Conservation (phyloP, 2,797 vertebrate species). For the Perodicticus potto region DNA sequence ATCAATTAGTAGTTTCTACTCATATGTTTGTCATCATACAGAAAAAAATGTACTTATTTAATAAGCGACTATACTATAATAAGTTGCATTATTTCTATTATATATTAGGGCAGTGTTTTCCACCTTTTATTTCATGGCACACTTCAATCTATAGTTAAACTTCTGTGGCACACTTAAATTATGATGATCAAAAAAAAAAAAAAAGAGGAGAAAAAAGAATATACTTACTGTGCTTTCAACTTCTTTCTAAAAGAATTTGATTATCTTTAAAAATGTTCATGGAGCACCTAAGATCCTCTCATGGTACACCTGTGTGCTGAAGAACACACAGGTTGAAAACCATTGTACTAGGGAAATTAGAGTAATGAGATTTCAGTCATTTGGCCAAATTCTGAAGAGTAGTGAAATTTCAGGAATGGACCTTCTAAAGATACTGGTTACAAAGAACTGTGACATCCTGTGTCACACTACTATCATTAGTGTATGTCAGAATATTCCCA, state of each 20-base stretch:
- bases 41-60: slow-evolving; percentile 38
- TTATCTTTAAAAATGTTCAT: no score
- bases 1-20: neutral
- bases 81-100: slow-evolving; percentile 33
- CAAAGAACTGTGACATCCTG: neutral
- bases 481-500: neutral
- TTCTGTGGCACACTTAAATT: no score
- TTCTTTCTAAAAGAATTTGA: no score
- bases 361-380: neutral
- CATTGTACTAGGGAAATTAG: neutral
- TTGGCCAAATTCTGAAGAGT: neutral
- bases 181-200: no score
- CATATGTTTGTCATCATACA: neutral
- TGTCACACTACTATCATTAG: neutral
- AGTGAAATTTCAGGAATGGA: slow-evolving; percentile 25
- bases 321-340: no score
- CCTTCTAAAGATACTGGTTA: neutral
- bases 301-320: no score
- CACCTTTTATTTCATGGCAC: no score
- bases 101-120: no score
- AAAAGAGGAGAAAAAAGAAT: no score
- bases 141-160: no score
- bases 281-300: no score
- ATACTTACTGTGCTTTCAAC: no score
- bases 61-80: neutral